Evolutionary conservation across 1,140 invertebrate genomes (phyloP).

Genomic region (Cydia strobilella): DNA sequence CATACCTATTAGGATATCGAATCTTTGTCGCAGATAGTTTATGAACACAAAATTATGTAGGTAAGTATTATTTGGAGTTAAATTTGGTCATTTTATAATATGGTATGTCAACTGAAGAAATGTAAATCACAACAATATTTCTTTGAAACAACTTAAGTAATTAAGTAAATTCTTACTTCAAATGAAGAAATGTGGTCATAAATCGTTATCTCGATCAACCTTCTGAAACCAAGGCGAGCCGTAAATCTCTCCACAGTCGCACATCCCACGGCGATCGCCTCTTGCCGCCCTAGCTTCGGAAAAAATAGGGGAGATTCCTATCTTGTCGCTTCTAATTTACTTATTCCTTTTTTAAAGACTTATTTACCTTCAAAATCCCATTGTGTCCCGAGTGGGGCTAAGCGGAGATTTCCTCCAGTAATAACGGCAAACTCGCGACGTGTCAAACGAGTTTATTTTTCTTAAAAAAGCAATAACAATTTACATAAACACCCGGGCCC

Average conservation of each 20-base stretch:
- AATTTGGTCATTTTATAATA: too few species aligned
- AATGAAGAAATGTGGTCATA: slow-evolving; percentile 31
- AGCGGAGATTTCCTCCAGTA: slow-evolving; percentile 56
- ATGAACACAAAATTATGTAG: too few species aligned
- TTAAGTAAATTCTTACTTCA: slow-evolving; percentile 16
- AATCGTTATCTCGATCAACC: slow-evolving; percentile 31
- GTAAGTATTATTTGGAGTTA: too few species aligned
- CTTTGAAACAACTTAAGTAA: slow-evolving; percentile 11
- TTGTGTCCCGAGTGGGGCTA: slow-evolving; percentile 70
- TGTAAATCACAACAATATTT: neutral
- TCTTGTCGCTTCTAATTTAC: slow-evolving; percentile 85
- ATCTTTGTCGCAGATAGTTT: too few species aligned
- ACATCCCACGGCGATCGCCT: slow-evolving; percentile 67
- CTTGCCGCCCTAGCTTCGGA: slow-evolving; percentile 74
- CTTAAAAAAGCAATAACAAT: slow-evolving; percentile 79
- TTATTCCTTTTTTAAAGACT: slow-evolving; percentile 84
- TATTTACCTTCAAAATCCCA: slow-evolving; percentile 83
- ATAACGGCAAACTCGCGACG: slow-evolving; percentile 72
- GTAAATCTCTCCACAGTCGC: slow-evolving; percentile 48
- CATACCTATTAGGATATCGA: too few species aligned
- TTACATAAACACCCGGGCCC: slow-evolving; percentile 77
- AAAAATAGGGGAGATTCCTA: slow-evolving; percentile 84
- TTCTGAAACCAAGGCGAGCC: slow-evolving; percentile 25
- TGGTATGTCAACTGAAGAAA: neutral
- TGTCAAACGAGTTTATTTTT: slow-evolving; percentile 74